Base-by-base conservation (phyloP, 2,113 vertebrate genomes). In the Hystrix brachyura region DNA sequence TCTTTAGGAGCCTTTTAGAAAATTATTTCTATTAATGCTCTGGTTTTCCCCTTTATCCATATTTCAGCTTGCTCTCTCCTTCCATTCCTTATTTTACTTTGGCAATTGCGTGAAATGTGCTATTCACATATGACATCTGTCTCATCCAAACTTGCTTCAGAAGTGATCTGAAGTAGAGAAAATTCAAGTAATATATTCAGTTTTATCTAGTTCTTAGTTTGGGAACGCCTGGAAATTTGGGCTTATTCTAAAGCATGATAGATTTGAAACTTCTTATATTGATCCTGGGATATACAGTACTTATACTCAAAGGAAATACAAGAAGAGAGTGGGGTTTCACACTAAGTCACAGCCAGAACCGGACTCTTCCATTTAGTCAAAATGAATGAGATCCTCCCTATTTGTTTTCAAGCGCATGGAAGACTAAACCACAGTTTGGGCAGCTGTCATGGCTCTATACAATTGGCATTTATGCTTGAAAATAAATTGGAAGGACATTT, bases 21-120 rank as follows among this genome's bases (percentile, higher is more conserved):
- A 17, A 9, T 53, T 89, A n/a, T 38, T 65, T 76, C 43, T 92
- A 23, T 57, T 86, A 69, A 59, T 82, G 19, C 7, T 15, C 13
- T 74, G 43, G 34, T 0, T 18, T 78, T 89, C 46, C 27, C 5
- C 7, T 92, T 92, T 82, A 85, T 51, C 57, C 38, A 23, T 83
- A 65, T 38, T 94, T 87, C 76, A 38, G 6, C 43, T 89, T 85
- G 0, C 18, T 81, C 5, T 29, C 18, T 86, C 43, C 5, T 53
- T 65, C 21, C 90, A 19, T 96, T 67, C 21, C 21, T 91, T 82
- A 82, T 87, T 94, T 95, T 65, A 69, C 27, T 51, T 23, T 57
- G 55, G 59, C 64, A 67, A 59, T 76, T 23, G 60, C 87, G 62
- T 19, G 29, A 95, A 83, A 94, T 65, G 38, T 62, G 48, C 81